phyloP scores from a whole-genome alignment of 2,113 vertebrate species.

The Galemys pyrenaicus region DNA sequence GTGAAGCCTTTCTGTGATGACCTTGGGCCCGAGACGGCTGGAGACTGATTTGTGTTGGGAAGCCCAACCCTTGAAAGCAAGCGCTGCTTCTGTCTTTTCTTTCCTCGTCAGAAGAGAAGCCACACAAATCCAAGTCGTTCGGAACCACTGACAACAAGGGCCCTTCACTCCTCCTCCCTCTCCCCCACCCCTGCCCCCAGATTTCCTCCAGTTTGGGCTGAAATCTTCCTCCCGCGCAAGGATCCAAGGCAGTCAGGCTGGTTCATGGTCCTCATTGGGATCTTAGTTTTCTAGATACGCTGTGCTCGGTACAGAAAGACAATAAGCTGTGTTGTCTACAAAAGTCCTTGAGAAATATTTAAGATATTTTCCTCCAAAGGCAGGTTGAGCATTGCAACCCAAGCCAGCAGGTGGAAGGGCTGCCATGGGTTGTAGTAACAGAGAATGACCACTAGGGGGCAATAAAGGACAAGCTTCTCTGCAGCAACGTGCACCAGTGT shows the following conservation, averaged over 20 bases:
- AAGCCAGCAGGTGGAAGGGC: too few species aligned
- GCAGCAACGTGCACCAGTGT: too few species aligned
- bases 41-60: not conserved
- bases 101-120: not conserved
- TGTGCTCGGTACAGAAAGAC: not conserved
- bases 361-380: not conserved
- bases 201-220: not conserved
- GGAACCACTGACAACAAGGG: not conserved
- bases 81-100: not conserved
- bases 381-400: too few species aligned
- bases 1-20: not conserved
- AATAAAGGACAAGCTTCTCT: slow-evolving; percentile 29
- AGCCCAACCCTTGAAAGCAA: not conserved
- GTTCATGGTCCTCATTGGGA: not conserved
- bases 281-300: not conserved
- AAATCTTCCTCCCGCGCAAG: not conserved
- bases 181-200: too few species aligned
- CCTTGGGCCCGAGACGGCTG: not conserved
- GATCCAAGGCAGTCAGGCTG: not conserved
- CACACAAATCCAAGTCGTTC: not conserved
- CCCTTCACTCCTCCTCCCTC: not conserved
- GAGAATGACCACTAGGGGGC: not conserved
- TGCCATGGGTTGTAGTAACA: not conserved
- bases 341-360: not conserved
- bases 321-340: too few species aligned